phyloP scores from a whole-genome alignment of 2,888 invertebrate species.

The Macrophya annulata region DNA sequence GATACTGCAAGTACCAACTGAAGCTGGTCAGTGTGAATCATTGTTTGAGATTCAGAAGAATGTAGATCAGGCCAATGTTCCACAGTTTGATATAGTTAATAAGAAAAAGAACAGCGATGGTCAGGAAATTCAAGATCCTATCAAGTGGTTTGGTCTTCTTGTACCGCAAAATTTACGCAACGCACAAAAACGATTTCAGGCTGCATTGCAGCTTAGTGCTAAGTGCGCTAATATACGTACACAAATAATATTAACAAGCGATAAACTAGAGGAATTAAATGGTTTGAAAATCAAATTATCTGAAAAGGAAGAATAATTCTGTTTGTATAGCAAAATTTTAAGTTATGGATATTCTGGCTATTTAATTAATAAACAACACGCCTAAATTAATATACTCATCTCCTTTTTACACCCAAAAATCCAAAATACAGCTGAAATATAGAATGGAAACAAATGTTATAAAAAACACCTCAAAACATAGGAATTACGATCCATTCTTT shows the following conservation, averaged over 20 bases:
- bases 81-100: constrained; percentile 73
- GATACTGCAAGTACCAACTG: constrained; percentile 86
- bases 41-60: constrained; percentile 76
- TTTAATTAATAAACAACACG: neutral
- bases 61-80: constrained; percentile 70
- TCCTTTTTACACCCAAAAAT: neutral
- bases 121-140: constrained; percentile 82
- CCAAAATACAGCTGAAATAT: neutral
- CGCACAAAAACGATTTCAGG: constrained; percentile 89
- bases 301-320: constrained; percentile 40
- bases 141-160: constrained; percentile 93
- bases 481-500: neutral
- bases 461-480: neutral
- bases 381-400: neutral
- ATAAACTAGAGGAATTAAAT: constrained; percentile 73
- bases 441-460: neutral
- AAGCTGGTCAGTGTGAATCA: constrained; percentile 76
- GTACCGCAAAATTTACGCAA: constrained; percentile 90
- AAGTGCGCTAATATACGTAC: constrained; percentile 87
- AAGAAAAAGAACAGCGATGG: constrained; percentile 75
- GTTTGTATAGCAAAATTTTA: neutral
- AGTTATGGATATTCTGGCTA: neutral
- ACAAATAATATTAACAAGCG: constrained; percentile 80
- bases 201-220: constrained; percentile 85
- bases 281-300: constrained; percentile 65